These are phyloP conservation scores for Pycnomerus fuliginosus DNA, from an alignment of 2,888 invertebrate species.

Conservation along the genomic window DNA sequence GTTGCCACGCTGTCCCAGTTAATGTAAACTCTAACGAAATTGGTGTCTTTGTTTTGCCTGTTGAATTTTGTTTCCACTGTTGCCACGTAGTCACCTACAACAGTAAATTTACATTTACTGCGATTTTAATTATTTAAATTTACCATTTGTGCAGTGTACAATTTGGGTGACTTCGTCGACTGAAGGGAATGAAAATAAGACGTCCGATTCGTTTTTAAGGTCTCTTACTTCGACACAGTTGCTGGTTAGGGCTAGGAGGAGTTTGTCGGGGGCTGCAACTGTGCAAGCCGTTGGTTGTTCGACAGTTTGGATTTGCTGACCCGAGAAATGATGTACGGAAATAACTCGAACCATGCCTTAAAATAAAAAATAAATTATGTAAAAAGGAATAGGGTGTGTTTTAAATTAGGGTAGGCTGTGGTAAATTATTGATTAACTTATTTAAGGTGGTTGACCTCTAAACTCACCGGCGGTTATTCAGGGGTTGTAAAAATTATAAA, in stretches of 20 bases:
- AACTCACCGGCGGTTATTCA: too few relatives aligned
- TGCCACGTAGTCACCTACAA: slow-evolving; percentile 63
- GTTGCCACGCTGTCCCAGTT: slow-evolving; percentile 66
- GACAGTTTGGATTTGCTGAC: slow-evolving; percentile 64
- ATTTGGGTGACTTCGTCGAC: slow-evolving; percentile 70
- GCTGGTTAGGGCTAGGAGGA: slow-evolving; percentile 62
- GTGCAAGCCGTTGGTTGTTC: slow-evolving; percentile 68
- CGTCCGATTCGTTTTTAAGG: slow-evolving; percentile 50
- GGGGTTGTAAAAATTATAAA: too few relatives aligned
- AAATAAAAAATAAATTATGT: too few relatives aligned
- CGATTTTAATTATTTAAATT: slow-evolving; percentile 18
- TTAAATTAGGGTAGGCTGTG: too few relatives aligned
- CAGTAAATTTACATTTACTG: neutral
- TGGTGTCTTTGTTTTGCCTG: slow-evolving; percentile 52
- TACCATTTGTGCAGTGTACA: slow-evolving; percentile 66
- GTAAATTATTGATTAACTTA: too few relatives aligned
- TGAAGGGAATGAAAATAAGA: slow-evolving; percentile 67
- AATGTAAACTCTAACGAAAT: slow-evolving; percentile 70
- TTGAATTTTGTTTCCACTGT: slow-evolving; percentile 63
- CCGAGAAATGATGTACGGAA: slow-evolving; percentile 67
- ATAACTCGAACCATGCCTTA: slow-evolving; percentile 66
- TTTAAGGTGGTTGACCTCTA: too few relatives aligned
- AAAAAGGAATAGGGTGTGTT: too few relatives aligned
- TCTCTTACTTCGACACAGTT: slow-evolving; percentile 63
- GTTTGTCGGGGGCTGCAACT: slow-evolving; percentile 59